Evolutionary conservation across 2,797 vertebrate species (phyloP).

Genomic region (Cephalopachus bancanus): DNA sequence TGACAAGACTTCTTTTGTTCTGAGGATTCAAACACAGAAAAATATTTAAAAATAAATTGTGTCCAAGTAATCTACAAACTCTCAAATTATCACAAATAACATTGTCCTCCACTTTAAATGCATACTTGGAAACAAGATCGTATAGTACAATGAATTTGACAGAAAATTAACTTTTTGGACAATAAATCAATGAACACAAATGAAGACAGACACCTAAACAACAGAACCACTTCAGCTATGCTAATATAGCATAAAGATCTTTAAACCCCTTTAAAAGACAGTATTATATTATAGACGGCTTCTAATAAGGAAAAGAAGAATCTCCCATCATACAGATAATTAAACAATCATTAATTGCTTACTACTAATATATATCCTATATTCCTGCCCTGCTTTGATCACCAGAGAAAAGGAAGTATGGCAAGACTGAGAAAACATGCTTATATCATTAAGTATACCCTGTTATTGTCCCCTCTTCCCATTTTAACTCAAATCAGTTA

Average conservation of each 20-base stretch:
- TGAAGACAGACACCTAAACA: constrained; percentile 44
- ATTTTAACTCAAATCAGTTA: constrained; percentile 56
- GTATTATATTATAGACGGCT: constrained; percentile 51
- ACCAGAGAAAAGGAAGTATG: not conserved
- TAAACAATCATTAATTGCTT: constrained; percentile 51
- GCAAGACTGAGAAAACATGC: not conserved
- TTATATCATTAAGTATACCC: not conserved
- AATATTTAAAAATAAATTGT: constrained; percentile 54
- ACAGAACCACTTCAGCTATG: constrained; percentile 34
- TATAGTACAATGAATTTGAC: not conserved
- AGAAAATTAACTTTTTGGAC: constrained; percentile 54
- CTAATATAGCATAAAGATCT: constrained; percentile 39
- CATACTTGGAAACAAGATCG: constrained; percentile 55
- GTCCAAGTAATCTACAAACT: constrained; percentile 32
- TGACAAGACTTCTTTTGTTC: constrained; percentile 48
- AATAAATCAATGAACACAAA: constrained; percentile 53
- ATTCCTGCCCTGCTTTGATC: constrained; percentile 3
- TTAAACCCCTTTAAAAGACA: constrained; percentile 51
- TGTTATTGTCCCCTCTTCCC: not conserved
- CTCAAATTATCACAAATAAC: constrained; percentile 57
- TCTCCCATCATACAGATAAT: constrained; percentile 18
- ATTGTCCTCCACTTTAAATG: constrained; percentile 45
- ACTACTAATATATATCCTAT: constrained; percentile 18
- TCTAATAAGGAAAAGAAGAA: constrained; percentile 19
- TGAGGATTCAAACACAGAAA: constrained; percentile 47